These are phyloP conservation scores for Enteromius fasciolatus DNA, from an alignment of 2,797 vertebrate genomes.

Conservation along the genomic window DNA sequence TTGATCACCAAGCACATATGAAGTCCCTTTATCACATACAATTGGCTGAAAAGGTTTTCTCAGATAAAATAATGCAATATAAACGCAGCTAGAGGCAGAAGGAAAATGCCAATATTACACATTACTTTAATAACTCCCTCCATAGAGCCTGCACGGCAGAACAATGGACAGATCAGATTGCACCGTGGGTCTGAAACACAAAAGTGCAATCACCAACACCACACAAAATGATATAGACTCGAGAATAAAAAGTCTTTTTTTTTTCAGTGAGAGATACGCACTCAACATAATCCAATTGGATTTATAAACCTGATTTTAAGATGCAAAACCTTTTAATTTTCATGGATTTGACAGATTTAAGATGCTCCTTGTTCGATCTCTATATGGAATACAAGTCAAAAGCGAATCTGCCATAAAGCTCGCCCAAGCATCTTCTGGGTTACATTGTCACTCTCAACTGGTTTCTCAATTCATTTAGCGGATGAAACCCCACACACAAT, in stretches of 20 bases:
- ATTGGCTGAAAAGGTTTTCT: slow-evolving; percentile 21
- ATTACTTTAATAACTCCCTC: slow-evolving; percentile 53
- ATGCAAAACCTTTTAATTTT: slow-evolving; percentile 10
- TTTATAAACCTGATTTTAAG: slow-evolving; percentile 39
- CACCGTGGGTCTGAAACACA: slow-evolving; percentile 38
- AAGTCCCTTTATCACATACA: slow-evolving; percentile 23
- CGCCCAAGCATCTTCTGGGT: slow-evolving; percentile 65
- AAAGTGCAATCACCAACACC: slow-evolving; percentile 8
- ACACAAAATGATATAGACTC: slow-evolving; percentile 33
- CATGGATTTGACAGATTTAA: background rate
- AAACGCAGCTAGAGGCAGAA: slow-evolving; percentile 46
- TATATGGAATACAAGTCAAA: background rate
- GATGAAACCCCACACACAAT: slow-evolving; percentile 68
- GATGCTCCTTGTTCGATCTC: background rate
- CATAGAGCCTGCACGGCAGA: slow-evolving; percentile 38
- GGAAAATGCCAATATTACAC: slow-evolving; percentile 41
- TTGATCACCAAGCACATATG: slow-evolving; percentile 50
- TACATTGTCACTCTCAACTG: slow-evolving; percentile 69
- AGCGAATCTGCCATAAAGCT: slow-evolving; percentile 64
- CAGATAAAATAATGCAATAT: slow-evolving; percentile 50
- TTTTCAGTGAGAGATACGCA: background rate
- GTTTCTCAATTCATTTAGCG: slow-evolving; percentile 75
- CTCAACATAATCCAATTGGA: slow-evolving; percentile 29
- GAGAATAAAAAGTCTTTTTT: slow-evolving; percentile 26
- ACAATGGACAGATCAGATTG: slow-evolving; percentile 45